Evolutionary conservation across 2,797 vertebrate species (phyloP), one percentile per base, ranked within the genome.

Genomic region (Prunella strophiata): DNA sequence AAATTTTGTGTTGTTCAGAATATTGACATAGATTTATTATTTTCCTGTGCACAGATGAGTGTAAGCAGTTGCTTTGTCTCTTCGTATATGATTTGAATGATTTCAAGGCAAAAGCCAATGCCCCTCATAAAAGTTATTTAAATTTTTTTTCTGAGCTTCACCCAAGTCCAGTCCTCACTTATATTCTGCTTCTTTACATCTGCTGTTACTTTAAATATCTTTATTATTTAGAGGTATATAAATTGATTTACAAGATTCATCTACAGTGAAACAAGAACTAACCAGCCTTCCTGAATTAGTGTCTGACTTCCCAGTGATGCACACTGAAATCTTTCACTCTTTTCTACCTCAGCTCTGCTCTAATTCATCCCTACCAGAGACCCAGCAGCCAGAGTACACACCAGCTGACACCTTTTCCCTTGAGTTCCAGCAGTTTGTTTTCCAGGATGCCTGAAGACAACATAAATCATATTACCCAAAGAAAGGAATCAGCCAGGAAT

Each of bases 1-100:
- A 73, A 93, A 42, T 57, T 29, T 12, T 47, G 21, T 34, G 47
- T 42, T 71, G 26, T 65, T 83, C 50, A 68, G 38, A 80, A 65
- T 54, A 68, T 32, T 85, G 34, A 12, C 3, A 3, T 36, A 77
- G n/a, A 66, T 58, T 18, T 68, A 26, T 51, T 34, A 76, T 63
- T 82, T 87, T 77, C 45, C 18, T 27, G 5, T 0, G 0, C 20
- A 48, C 6, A 45, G 23, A 57, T 16, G 5, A 61, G 13, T 66
- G 13, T 32, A 67, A 91, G 25, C 10, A 54, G 7, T 40, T 11
- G 2, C 8, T 66, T 66, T 73, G 67, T 34, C 6, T 42, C 27
- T 63, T 8, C 4, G 2, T 27, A 61, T 7, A 3, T 26, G 6
- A 77, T 40, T 32, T 45, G 12, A 76, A 59, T 25, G 5, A 29